phyloP scores from a whole-genome alignment of 2,113 vertebrate species.

The Choloepus hoffmanni region DNA sequence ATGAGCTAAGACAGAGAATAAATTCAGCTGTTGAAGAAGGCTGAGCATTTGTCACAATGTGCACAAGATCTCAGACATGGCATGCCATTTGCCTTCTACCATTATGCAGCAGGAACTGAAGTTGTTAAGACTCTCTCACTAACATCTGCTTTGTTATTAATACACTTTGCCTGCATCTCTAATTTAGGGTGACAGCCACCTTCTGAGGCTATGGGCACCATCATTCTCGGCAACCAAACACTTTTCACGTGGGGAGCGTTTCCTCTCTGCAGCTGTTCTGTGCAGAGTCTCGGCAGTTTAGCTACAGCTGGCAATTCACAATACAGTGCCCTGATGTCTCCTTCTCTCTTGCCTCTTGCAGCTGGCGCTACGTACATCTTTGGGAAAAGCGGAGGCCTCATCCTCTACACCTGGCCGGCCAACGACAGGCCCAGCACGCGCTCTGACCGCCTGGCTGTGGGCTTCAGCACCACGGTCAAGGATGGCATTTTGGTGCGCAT shows the following conservation, averaged over 20 bases:
- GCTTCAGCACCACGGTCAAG: conserved; percentile 92
- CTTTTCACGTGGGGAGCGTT: neutral
- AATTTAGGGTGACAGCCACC: conserved; percentile 9
- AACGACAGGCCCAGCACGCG: conserved; percentile 97
- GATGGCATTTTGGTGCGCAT: conserved; percentile 97
- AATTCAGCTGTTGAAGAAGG: neutral
- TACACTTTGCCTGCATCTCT: conserved; percentile 41
- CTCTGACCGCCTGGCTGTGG: conserved; percentile 95
- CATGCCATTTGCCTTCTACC: neutral
- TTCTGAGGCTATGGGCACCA: neutral
- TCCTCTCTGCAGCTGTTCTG: accelerated
- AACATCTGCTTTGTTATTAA: conserved; percentile 28
- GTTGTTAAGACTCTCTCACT: neutral
- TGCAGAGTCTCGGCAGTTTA: neutral
- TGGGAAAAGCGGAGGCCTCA: conserved; percentile 97
- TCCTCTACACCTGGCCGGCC: conserved; percentile 97
- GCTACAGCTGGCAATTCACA: neutral
- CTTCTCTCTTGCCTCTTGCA: conserved; percentile 80
- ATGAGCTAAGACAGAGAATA: neutral
- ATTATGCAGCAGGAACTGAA: neutral
- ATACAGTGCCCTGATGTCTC: neutral
- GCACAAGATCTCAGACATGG: neutral
- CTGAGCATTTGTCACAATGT: neutral
- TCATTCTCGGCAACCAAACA: neutral
- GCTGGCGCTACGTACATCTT: conserved; percentile 98